Percentiles rank a stretch among this genome's conserved stretches.
These are phyloP conservation scores for Pseudolaguvia tuberculata DNA, from an alignment of 2,113 vertebrate species.

Conservation along the genomic window DNA sequence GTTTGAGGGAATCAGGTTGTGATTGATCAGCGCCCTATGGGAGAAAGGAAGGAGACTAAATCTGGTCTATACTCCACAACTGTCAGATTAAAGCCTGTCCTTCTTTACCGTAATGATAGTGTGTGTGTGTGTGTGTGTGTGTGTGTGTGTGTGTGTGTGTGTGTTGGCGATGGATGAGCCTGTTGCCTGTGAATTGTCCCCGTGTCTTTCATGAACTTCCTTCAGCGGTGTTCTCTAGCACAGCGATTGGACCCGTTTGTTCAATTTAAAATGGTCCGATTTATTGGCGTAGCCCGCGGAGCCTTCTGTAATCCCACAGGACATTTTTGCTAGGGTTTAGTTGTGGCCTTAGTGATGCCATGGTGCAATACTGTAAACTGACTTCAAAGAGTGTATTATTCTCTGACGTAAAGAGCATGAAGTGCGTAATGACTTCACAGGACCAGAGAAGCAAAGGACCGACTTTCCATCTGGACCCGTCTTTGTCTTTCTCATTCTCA, in stretches of 20 bases:
- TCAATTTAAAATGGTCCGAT: slow-evolving; percentile 70
- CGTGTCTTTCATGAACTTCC: slow-evolving; percentile 66
- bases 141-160: slow-evolving; percentile 61
- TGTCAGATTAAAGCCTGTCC: slow-evolving; percentile 68
- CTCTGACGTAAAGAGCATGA: slow-evolving; percentile 51
- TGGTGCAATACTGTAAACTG: slow-evolving; percentile 65
- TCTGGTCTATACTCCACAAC: slow-evolving; percentile 67
- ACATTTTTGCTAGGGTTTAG: slow-evolving; percentile 72
- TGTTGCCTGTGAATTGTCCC: slow-evolving; percentile 60
- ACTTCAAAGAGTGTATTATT: slow-evolving; percentile 73
- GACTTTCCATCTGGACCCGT: slow-evolving; percentile 61
- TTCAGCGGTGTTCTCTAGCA: slow-evolving; percentile 57
- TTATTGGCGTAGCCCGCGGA: slow-evolving; percentile 67
- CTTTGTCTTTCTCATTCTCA: slow-evolving; percentile 59
- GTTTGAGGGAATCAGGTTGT: slow-evolving; percentile 91
- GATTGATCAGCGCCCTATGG: slow-evolving; percentile 94
- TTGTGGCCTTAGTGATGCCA: slow-evolving; percentile 71
- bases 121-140: slow-evolving; percentile 64
- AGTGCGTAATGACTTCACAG: slow-evolving; percentile 58
- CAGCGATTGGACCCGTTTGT: slow-evolving; percentile 53
- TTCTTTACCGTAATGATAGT: slow-evolving; percentile 36
- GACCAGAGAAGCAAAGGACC: slow-evolving; percentile 65
- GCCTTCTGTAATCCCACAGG: slow-evolving; percentile 64
- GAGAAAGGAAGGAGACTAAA: slow-evolving; percentile 75
- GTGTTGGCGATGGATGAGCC: slow-evolving; percentile 64